Evolutionary conservation across 2,797 vertebrate species (phyloP), one percentile per base, ranked within the genome.

Genomic region (Phalanger gymnotis): DNA sequence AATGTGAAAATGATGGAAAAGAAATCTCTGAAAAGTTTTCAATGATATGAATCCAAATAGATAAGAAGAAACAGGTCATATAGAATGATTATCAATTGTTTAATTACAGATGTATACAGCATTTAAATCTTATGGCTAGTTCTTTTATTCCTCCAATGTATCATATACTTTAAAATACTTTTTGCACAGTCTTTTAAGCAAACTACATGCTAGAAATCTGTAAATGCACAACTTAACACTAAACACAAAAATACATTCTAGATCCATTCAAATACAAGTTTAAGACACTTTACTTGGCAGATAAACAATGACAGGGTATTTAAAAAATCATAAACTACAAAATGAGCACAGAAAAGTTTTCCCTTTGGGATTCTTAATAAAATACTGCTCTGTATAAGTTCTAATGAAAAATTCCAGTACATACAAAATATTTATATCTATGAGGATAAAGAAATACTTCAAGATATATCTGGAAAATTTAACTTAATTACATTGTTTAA

Each of bases 321-420:
- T 98, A 92, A 98, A 98, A 98, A 98, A 98, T 97, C 95, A 97
- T 98, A 98, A 99, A 97, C 97, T 99, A 99, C 97, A 99, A 98
- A 99, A 98, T 97, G 97, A 97, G 89, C 98, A 99, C 98, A 98
- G 98, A 98, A 98, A 99, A 98, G 97, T 98, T 97, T 98, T 99
- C 98, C 98, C 98, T 98, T 99, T 99, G 98, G 96, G 96, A 98
- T 98, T 98, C 98, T 98, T 99, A 99, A 98, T 99, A 99, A 99
- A 99, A 99, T 99, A 99, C 98, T 98, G 98, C 98, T 98, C 98
- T 99, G 98, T 99, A 98, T 98, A 99, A 99, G 98, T 98, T 98
- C 98, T 98, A 98, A 98, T 99, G 98, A 98, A 99, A 99, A 96
- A 98, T 98, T 98, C 98, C 98, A 98, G 98, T 98, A 98, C 97